Evolutionary conservation across 2,888 invertebrate species (phyloP).

Genomic region (Tetropium fuscum): DNA sequence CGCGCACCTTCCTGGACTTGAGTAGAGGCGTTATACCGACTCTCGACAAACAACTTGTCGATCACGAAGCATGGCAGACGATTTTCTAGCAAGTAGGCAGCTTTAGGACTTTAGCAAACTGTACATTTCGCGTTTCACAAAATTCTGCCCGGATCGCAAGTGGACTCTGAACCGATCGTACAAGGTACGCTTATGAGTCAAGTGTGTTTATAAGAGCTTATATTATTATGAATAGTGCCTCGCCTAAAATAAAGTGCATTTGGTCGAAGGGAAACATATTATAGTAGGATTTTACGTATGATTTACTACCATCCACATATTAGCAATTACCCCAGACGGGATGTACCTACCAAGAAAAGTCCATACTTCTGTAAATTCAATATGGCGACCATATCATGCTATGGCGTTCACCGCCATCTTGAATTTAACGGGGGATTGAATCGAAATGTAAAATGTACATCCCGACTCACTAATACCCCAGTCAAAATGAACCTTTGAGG

Average conservation of each 20-base stretch:
- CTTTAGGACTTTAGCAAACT: conserved; percentile 5
- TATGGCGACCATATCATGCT: no score
- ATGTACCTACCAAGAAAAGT: no score
- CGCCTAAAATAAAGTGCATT: conserved; percentile 65
- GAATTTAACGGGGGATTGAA: no score
- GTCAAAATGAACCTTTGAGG: no score
- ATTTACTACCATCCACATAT: no score
- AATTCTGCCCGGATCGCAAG: conserved; percentile 64
- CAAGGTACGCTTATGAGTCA: conserved; percentile 45
- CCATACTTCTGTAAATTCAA: no score
- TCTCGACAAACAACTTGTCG: not conserved
- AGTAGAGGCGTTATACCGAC: not conserved
- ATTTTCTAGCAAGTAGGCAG: not conserved
- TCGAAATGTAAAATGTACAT: no score
- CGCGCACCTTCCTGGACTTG: conserved; percentile 21
- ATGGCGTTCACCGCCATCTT: no score
- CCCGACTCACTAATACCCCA: no score
- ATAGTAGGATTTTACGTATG: no score
- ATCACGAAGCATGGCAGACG: not conserved
- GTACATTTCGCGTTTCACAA: conserved; percentile 62
- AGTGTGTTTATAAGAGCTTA: conserved; percentile 77
- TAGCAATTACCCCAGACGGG: no score
- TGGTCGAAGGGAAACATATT: conserved; percentile 36
- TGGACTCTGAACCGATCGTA: conserved; percentile 27
- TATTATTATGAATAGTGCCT: conserved; percentile 67